A percentile compares a stretch with the other conserved stretches of the same genome.
phyloP scores from a whole-genome alignment of 2,888 invertebrate genomes.

The Acanthopleura granulata region DNA sequence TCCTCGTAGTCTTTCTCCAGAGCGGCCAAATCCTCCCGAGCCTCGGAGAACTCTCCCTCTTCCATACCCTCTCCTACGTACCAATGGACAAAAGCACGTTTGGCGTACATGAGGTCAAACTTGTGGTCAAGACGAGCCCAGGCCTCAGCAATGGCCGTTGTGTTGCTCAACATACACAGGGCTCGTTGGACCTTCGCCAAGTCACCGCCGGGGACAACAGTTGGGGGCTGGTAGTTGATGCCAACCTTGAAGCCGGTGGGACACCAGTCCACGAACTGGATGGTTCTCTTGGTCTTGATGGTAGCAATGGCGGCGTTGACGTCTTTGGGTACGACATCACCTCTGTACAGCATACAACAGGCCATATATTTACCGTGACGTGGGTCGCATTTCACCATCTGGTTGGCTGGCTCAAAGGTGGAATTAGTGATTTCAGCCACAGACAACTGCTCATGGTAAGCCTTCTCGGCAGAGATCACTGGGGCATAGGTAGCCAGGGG shows the following conservation, averaged over 20 bases:
- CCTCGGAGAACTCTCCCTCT: background rate
- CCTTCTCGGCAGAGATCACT: background rate
- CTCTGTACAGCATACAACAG: conserved; percentile 7
- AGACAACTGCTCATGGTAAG: background rate
- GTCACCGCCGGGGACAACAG: background rate
- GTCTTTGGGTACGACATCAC: background rate
- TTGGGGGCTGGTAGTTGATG: conserved; percentile 5
- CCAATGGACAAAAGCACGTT: conserved; percentile 3
- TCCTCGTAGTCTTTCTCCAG: background rate
- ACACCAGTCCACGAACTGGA: conserved; percentile 2
- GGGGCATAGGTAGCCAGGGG: background rate
- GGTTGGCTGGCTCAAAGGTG: background rate
- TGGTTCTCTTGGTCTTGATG: conserved; percentile 6
- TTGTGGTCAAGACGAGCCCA: conserved; percentile 5
- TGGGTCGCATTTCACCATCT: conserved; percentile 4
- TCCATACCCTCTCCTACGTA: conserved; percentile 3
- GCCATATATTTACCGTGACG: background rate
- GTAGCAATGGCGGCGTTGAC: conserved; percentile 12
- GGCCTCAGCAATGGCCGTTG: conserved; percentile 1
- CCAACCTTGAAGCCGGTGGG: background rate
- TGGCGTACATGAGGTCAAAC: conserved; percentile 3
- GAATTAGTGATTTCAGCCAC: background rate
- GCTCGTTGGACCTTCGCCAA: background rate
- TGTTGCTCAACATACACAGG: background rate
- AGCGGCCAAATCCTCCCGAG: conserved; percentile 10